phyloP scores from a whole-genome alignment of 2,888 invertebrate genomes.

The Orthosia gracilis region DNA sequence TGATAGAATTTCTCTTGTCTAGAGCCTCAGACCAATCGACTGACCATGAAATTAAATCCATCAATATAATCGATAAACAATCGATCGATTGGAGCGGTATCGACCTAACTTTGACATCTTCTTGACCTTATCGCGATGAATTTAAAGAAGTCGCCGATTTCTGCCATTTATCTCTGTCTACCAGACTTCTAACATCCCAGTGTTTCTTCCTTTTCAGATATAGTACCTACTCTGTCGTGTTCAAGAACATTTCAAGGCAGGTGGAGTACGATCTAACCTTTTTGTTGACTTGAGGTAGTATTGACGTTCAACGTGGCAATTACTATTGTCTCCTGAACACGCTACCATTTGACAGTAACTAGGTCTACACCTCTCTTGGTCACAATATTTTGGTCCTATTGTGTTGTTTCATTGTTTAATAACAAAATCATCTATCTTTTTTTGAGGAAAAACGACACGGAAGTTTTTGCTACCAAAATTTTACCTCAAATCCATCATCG shows the following conservation, averaged over 20 bases:
- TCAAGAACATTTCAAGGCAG: not conserved
- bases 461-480: too few species aligned
- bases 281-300: slow-evolving; percentile 3
- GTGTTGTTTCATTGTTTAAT: not conserved
- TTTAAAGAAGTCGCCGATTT: not conserved
- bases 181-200: not conserved
- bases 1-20: too few species aligned
- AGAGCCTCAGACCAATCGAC: too few species aligned
- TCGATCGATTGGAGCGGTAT: too few species aligned
- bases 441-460: too few species aligned
- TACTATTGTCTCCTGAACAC: slow-evolving; percentile 29
- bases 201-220: not conserved
- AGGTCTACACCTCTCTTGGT: not conserved
- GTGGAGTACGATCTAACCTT: not conserved
- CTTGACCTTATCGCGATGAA: too few species aligned
- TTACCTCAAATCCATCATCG: too few species aligned
- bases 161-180: not conserved
- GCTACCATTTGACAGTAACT: slow-evolving; percentile 9
- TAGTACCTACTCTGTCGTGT: not conserved
- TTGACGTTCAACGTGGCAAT: slow-evolving; percentile 1
- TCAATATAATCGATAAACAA: too few species aligned
- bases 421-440: not conserved
- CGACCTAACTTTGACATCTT: too few species aligned
- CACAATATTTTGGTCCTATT: not conserved
- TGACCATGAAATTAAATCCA: too few species aligned